A percentile compares a stretch with the other conserved stretches of the same genome.
These are phyloP conservation scores for Oikopleura vanhoeffeni DNA, from an alignment of 23 tunicate species.

Conservation along the genomic window DNA sequence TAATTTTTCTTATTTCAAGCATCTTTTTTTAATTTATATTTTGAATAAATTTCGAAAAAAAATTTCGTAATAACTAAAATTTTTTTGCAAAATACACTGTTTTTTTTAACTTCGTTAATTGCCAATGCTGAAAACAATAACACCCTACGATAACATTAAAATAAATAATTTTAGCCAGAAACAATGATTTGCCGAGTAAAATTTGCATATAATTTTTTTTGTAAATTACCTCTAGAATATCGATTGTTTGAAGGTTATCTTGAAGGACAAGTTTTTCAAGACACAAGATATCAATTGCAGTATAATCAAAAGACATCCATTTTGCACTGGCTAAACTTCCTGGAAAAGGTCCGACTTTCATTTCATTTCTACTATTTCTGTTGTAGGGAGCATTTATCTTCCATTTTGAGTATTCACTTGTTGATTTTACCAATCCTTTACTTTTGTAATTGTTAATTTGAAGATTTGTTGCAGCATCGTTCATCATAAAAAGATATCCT, in stretches of 20 bases:
- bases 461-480: background rate
- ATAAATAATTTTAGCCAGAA: too few species aligned
- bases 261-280: background rate
- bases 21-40: too few species aligned
- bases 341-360: constrained; percentile 5
- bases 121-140: too few species aligned
- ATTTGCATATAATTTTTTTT: too few species aligned
- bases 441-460: background rate
- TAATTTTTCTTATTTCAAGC: too few species aligned
- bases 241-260: background rate
- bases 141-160: too few species aligned
- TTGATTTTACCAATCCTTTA: background rate
- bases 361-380: background rate
- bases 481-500: background rate
- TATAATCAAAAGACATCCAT: background rate
- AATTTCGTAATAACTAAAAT: too few species aligned
- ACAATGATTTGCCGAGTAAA: too few species aligned
- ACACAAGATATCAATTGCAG: background rate
- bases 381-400: background rate
- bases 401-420: background rate
- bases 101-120: too few species aligned
- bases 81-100: too few species aligned
- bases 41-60: too few species aligned
- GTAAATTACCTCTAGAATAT: background rate
- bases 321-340: background rate